These are phyloP conservation scores for Rhopalosiphum padi DNA, from an alignment of 1,140 invertebrate species.

Conservation along the genomic window DNA sequence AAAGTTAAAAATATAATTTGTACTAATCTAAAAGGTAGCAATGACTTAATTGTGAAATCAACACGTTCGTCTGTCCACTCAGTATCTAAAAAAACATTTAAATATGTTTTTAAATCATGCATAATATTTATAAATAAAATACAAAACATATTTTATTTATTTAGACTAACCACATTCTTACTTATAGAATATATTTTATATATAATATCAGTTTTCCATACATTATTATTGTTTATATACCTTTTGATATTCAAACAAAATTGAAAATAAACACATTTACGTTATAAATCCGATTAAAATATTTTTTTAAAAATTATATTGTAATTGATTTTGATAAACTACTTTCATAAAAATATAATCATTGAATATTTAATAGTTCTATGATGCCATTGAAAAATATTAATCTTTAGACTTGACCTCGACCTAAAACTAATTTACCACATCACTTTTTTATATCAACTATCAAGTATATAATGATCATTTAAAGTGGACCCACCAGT, in stretches of 20 bases:
- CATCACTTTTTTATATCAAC: conserved; percentile 33
- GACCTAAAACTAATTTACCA: conserved; percentile 35
- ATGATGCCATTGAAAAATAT: conserved; percentile 20
- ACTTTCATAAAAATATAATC: neutral
- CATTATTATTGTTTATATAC: neutral
- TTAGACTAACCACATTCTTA: neutral
- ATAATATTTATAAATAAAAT: neutral
- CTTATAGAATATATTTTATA: neutral
- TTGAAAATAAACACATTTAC: neutral
- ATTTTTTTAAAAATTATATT: neutral
- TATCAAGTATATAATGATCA: conserved; percentile 17
- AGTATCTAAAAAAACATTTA: neutral
- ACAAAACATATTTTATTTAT: neutral
- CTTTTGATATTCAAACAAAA: neutral
- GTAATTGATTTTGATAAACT: neutral
- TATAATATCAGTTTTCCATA: neutral
- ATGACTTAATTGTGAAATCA: neutral
- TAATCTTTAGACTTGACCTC: conserved; percentile 36
- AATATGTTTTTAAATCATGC: neutral
- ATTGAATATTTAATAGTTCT: conserved; percentile 1
- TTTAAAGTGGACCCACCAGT: neutral
- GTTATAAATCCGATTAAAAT: neutral
- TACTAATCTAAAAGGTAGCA: neutral
- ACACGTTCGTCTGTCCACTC: neutral
- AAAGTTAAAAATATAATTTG: neutral